Base-by-base conservation (phyloP, 2,797 vertebrate species). In the Ptychobarbus kaznakovi region DNA sequence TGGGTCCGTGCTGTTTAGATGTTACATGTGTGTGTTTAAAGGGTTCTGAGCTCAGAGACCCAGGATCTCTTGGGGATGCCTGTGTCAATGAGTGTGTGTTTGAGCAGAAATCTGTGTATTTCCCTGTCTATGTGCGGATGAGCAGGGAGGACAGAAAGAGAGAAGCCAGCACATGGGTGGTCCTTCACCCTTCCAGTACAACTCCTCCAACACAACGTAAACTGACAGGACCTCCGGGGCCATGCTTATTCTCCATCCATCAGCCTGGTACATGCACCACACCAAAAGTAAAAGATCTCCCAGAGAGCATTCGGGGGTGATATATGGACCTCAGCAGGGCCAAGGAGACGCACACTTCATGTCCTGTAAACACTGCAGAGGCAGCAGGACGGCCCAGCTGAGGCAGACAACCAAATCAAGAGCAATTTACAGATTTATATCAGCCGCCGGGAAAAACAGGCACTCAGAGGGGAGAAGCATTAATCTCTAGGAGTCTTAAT, bases 341-440 rank as follows among this genome's bases (percentile, higher is more conserved):
- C 68, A 69, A 6, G 44, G 74, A 81, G 32, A 80, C 77, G 74
- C 76, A 74, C 68, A 85, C 77, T 85, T 65, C 32, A 80, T 51
- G 84, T 80, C 68, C 53, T 74, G 42, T 85, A 85, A 85, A 85
- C 77, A 85, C 40, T 63, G 53, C 16, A 49, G 40, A 46, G 49
- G 76, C 76, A 73, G 44, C 28, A 80, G 42, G 68, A 44, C 22
- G 18, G 32, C 20, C 56, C 28, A 53, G 56, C 68, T 38, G 44
- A 80, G 68, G 32, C 28, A 80, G 77, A 80, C 16, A 72, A 69
- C 77, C 56, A 79, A 80, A 80, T 80, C 32, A 74, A 80, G 84
- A 85, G 77, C 68, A 73, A 85, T 42, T 80, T 73, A 44, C 66
- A 85, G 83, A 85, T 85, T 80, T 74, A 85, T 72, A 53, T 56